Evolutionary conservation across 2,113 vertebrate genomes (phyloP), one percentile per base, ranked within the genome.

Genomic region (Rhynchopsitta pachyrhyncha): DNA sequence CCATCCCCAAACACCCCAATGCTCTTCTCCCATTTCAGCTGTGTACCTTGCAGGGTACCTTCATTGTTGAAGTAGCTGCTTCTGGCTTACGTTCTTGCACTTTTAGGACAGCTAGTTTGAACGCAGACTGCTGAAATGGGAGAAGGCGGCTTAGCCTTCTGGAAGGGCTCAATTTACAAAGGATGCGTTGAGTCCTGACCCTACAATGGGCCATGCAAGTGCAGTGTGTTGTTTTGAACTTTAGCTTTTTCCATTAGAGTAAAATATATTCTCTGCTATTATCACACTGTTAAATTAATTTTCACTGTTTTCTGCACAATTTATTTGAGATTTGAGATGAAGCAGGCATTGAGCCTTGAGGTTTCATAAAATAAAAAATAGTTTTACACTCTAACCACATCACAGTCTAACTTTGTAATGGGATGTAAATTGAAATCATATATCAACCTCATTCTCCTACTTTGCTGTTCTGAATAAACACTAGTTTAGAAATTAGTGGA

Each of bases 181-280:
- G 75, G 37, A n/a, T 73, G 53, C 59, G 93, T 82, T 92, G 78
- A 94, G 82, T 79, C 91, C 75, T 90, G 67, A 92, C 62, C 87
- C 63, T 37, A 24, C 8, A 3, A 2, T 52, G 66, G 82, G 78
- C 78, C 41, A 1, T 78, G n/a, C 0, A 1, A 79, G 57, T 75
- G 57, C 70, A 42, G 57, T 0, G 2, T 87, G 76, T 87, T 82
- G 53, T 82, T 93, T 69, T 92, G 84, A 95, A 89, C 78, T 91
- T 82, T 3, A 91, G 62, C 57, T 79, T 71, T 91, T 92, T 41
- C 82, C 87, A 4, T 88, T 81, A 74, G 52, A 71, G 62, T 70
- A 80, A 96, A 92, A 83, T 88, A 82, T 37, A 50, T 75, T 84
- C 66, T 95, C 73, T 88, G 74, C 66, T 84, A 64, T 85, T 93